Base-by-base conservation (phyloP, 2,797 vertebrate species). In the Siniperca scherzeri region DNA sequence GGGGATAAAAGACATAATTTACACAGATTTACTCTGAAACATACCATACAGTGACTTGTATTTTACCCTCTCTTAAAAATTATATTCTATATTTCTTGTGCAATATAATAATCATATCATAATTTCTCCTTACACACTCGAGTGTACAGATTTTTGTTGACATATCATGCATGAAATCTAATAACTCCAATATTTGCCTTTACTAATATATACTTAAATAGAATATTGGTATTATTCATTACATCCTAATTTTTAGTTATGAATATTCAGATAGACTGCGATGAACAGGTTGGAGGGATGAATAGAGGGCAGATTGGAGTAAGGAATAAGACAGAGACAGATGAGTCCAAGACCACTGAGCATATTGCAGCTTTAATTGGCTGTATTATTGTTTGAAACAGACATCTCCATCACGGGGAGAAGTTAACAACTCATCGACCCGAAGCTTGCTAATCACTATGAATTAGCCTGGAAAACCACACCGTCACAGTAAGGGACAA, bases 291-390 rank as follows among this genome's bases (percentile, higher is more conserved):
- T 57, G 72, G 11, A 74, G 53, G 72, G 52, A 70, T 56, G 71
- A 64, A 64, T 13, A 44, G 25, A 76, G 33, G 60, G 60, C 59
- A 72, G 46, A 22, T 60, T 83, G 50, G 70, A 78, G 55, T 16
- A 44, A 82, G 74, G 78, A 83, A 83, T 65, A 57, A 83, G 88
- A 85, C 86, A 77, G 67, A 90, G 88, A 95, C 83, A 74, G 80
- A 94, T 84, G 90, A 87, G 89, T 71, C 79, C 44, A 78, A 84
- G 65, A 82, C 66, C 70, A 73, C 69, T 21, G 77, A 91, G 89
- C 92, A 94, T 90, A 94, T 89, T 94, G 91, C 78, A 89, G 90
- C 76, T 86, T 87, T 95, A 93, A 94, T 93, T 93, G 90, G 82
- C 77, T 91, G 82, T 84, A 88, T 87, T 90, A 78, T 83, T 87